phyloP scores from a whole-genome alignment of 2,113 vertebrate genomes.

The Saccopteryx bilineata region DNA sequence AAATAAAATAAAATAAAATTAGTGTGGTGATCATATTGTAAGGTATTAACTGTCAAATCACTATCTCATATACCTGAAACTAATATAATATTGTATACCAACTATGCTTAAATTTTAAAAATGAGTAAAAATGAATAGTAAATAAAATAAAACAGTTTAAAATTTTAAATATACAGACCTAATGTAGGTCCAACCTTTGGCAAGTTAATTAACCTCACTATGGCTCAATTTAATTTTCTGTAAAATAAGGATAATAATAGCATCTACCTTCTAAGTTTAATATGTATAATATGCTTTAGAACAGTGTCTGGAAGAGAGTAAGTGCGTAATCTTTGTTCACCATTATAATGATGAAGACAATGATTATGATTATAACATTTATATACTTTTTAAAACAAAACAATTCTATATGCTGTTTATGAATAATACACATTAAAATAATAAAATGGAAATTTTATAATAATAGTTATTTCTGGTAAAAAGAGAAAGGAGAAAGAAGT shows the following conservation, averaged over 20 bases:
- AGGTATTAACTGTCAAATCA: neutral
- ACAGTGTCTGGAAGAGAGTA: neutral
- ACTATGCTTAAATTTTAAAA: neutral
- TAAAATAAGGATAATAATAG: neutral
- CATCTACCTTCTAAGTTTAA: neutral
- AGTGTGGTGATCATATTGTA: neutral
- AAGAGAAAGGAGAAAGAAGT: neutral
- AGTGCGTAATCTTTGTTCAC: neutral
- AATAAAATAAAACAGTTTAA: neutral
- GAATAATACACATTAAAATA: neutral
- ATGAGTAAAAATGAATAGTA: neutral
- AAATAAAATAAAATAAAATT: too few relatives aligned
- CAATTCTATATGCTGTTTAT: neutral
- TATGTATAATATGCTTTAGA: neutral
- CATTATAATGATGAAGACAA: neutral
- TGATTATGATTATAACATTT: neutral
- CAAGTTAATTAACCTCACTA: neutral
- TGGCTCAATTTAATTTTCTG: neutral
- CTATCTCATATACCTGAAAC: neutral
- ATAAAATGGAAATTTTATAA: neutral
- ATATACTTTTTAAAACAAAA: constrained; percentile 1
- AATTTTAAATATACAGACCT: neutral
- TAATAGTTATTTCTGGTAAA: neutral
- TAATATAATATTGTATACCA: neutral
- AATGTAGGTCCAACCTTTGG: neutral